phyloP scores from a whole-genome alignment of 1,140 invertebrate species.

The Aphidius gifuensis region DNA sequence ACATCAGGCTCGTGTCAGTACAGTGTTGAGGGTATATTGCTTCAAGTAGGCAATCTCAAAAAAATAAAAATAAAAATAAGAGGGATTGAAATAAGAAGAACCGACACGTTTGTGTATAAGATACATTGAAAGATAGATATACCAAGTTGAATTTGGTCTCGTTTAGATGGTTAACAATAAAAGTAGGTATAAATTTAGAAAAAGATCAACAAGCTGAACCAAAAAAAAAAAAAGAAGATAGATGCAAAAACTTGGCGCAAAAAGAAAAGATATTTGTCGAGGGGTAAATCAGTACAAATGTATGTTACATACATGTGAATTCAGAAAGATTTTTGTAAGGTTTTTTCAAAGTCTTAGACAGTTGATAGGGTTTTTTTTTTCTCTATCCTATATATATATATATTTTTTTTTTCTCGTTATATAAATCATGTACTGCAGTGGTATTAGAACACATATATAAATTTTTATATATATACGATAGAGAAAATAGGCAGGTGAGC shows the following conservation, averaged over 20 bases:
- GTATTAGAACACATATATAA: too few species aligned
- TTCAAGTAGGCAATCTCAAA: background rate
- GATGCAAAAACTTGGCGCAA: background rate
- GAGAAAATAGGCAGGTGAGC: conserved; percentile 35
- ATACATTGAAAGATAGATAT: conserved; percentile 6
- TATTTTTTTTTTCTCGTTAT: too few species aligned
- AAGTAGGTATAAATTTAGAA: too few species aligned
- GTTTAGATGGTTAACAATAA: conserved; percentile 5
- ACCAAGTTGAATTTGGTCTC: conserved; percentile 4
- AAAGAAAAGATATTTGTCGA: background rate
- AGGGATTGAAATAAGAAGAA: conserved; percentile 7
- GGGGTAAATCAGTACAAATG: background rate
- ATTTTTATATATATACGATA: too few species aligned
- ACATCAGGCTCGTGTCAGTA: too few species aligned
- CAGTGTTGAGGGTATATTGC: too few species aligned
- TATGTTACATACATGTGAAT: conserved; percentile 8
- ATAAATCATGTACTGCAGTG: too few species aligned
- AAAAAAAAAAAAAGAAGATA: too few species aligned
- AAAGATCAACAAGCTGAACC: too few species aligned
- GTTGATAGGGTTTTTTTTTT: too few species aligned
- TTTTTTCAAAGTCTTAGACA: conserved; percentile 13
- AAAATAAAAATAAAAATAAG: background rate
- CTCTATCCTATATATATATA: too few species aligned
- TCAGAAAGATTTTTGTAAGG: conserved; percentile 22
- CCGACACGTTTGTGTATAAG: background rate